Base-by-base conservation (phyloP, 2,888 invertebrate species). In the Anarsia innoxiella region DNA sequence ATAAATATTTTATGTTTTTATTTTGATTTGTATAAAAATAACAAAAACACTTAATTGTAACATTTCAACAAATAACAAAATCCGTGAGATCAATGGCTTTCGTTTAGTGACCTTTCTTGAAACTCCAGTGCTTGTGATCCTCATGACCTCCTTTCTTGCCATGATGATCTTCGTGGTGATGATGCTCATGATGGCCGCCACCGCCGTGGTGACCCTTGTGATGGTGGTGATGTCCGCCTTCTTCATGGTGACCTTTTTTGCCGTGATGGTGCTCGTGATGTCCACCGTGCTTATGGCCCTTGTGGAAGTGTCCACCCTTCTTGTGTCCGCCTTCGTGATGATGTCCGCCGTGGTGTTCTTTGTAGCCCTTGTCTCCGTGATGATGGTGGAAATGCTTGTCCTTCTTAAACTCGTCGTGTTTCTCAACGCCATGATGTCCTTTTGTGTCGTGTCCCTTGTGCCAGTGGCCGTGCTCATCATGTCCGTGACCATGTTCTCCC, bases 321-420 rank as follows among this genome's bases (percentile, higher is more conserved):
- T 93, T 91, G 83, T 92, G 88, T 23, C 88, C 91, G 50, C 91
- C 90, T 59, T 90, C 90, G 60, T 93, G 91, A 62, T 93, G 91
- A 66, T 90, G 90, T 25, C 88, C 91, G 36, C 92, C 93, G 62
- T 93, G 90, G 56, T 93, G 91, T 57, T 91, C 90, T 65, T 93
- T 90, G 60, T 89, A 89, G 1, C 92, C 93, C 49, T 89, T 89
- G 51, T 92, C 91, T 48, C 93, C 92, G 58, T 93, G 90, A 66
- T 93, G 93, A 52, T 94, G 92, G 69, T 90, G 93, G 88, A 92
- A 93, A 70, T 94, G 92, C 59, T 93, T 93, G 59, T 93, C 91
- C 68, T 94, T 93, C 64, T 93, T 92, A 82, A 89, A 93, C 70
- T 94, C 94, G 71, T 94, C 92, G 49, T 91, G 79, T 60, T 94